A percentile compares a stretch with the other conserved stretches of the same genome.
These are phyloP conservation scores for Melieria picta DNA, from an alignment of 2,888 invertebrate species.

Conservation along the genomic window DNA sequence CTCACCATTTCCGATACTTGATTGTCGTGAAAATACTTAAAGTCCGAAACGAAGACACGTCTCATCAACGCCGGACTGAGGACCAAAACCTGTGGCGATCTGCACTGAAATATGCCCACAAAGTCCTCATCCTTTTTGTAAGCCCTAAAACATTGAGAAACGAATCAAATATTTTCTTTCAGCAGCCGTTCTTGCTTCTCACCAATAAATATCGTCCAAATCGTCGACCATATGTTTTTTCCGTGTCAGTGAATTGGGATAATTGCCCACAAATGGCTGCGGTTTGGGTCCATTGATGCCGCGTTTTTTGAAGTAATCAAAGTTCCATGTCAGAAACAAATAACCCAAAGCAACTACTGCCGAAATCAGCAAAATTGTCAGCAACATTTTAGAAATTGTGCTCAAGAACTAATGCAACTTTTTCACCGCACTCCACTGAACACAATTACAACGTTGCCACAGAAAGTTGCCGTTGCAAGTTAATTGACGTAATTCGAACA, in stretches of 20 bases:
- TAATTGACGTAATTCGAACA: too few relatives aligned
- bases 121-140: slow-evolving; percentile 53
- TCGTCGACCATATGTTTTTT: slow-evolving; percentile 40
- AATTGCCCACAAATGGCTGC: slow-evolving; percentile 34
- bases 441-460: too few relatives aligned
- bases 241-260: slow-evolving; percentile 39
- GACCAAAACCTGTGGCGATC: slow-evolving; percentile 62
- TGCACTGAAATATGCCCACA: slow-evolving; percentile 63
- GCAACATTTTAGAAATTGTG: too few relatives aligned
- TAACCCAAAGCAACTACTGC: not conserved
- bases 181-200: not conserved
- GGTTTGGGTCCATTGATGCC: slow-evolving; percentile 37
- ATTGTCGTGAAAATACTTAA: slow-evolving; percentile 63
- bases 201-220: slow-evolving; percentile 41
- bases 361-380: too few relatives aligned
- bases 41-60: slow-evolving; percentile 64
- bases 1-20: slow-evolving; percentile 52
- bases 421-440: too few relatives aligned
- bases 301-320: slow-evolving; percentile 35
- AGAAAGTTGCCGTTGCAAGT: too few relatives aligned
- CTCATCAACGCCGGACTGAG: slow-evolving; percentile 60
- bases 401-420: too few relatives aligned
- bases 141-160: slow-evolving; percentile 40
- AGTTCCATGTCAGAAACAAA: slow-evolving; percentile 38
- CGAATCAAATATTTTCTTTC: too few relatives aligned